Evolutionary conservation across 2,888 invertebrate species (phyloP), one percentile per base, ranked within the genome.

Genomic region (Ceramica pisi): DNA sequence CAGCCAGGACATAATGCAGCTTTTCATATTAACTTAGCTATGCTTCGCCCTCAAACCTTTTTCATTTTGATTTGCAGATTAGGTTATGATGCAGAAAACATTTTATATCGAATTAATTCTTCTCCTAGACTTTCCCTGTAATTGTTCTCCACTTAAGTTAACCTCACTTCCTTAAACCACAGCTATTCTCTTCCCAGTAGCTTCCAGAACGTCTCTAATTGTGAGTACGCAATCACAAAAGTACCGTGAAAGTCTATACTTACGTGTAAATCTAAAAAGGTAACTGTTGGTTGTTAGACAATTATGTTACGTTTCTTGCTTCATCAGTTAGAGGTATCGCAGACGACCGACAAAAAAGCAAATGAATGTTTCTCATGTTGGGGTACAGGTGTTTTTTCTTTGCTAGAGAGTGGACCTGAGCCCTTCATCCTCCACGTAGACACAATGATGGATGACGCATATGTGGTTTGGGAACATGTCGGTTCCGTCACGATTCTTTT

Each of bases 211-310:
- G 51, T 50, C 46, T 50, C 38, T 63, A 67, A 74, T 77, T 75
- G 50, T 31, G 41, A 51, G n/a, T 46, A n/a, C 55, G 35, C 64
- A 65, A 62, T 57, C 41, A 81, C 71, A 66, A 78, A 59, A 68
- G 50, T 56, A 53, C 31, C 67, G 80, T 61, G 83, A 79, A 82
- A 74, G 74, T 60, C 53, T 76, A 53, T 64, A 72, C 65, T 79
- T 81, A 80, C 78, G 69, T 62, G 62, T 66, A 67, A 65, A 51
- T 72, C 78, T 72, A 73, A 80, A 77, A 77, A 57, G 81, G 67
- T 57, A 62, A 56, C 44, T 53, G 35, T 31, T 48, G 48, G 61
- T 67, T 65, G 53, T 66, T 73, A 78, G 67, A 75, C 74, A 71
- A 78, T 80, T 74, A 59, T 56, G 66, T 73, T 78, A 50, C 67